Evolutionary conservation across 1,140 invertebrate species (phyloP).

Genomic region (Ceratina calcarata): DNA sequence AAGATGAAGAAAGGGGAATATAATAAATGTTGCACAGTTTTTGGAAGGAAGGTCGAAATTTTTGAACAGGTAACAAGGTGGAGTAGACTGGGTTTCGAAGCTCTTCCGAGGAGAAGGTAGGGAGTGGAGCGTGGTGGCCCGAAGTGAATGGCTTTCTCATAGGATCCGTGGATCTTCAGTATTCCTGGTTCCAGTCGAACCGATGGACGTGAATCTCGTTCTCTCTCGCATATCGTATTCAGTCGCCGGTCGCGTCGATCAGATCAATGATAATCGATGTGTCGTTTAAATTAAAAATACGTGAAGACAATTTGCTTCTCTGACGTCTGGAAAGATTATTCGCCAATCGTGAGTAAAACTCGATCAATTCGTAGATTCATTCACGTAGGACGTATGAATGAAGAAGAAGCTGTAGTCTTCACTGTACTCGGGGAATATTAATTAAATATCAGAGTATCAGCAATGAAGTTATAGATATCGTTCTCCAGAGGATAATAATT

Average conservation of each 20-base stretch:
- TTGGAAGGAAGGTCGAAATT: neutral
- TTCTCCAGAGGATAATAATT: neutral
- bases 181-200: conserved; percentile 71
- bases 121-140: conserved; percentile 51
- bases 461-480: neutral
- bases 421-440: neutral
- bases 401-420: neutral
- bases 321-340: too few relatives aligned
- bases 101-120: conserved; percentile 47
- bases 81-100: conserved; percentile 1
- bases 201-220: conserved; percentile 69
- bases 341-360: neutral
- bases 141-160: conserved; percentile 76
- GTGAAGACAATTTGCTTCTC: too few relatives aligned
- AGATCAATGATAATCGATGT: conserved; percentile 15
- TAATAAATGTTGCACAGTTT: too few relatives aligned
- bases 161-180: conserved; percentile 67
- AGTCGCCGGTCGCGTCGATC: conserved; percentile 32
- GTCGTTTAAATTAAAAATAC: neutral
- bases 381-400: too few relatives aligned
- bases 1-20: too few relatives aligned
- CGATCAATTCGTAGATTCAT: neutral
- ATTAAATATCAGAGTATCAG: neutral
- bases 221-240: conserved; percentile 50
- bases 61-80: conserved; percentile 2